Base-by-base conservation (phyloP, 2,113 vertebrate species). In the Elephantulus edwardii region DNA sequence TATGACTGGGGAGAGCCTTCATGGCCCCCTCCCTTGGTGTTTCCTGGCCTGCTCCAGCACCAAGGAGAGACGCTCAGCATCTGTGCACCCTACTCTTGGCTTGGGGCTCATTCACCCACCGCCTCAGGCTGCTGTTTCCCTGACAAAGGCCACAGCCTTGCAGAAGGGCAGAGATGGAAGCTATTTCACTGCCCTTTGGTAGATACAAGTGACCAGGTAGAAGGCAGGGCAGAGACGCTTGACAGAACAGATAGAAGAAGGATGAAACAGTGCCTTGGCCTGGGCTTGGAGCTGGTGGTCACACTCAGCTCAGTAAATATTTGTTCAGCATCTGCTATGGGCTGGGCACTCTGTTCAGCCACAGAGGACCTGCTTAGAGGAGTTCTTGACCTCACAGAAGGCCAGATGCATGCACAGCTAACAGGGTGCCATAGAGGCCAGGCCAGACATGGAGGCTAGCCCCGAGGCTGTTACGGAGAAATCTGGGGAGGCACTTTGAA, bases 21-120 rank as follows among this genome's bases (percentile, higher is more conserved):
- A 1, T 0, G 35, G 7, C 72, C 54, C 44, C 22, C 0, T 22
- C 4, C 48, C 85, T 2, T 0, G 3, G 1, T n/a, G 66, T 35
- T 38, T 48, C 68, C 2, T 17, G 2, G 52, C 80, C 0, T 9
- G 22, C 58, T 60, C 46, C 0, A 3, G 71, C 14, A 40, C 62
- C 38, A 3, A 30, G 19, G 20, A 46, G 26, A 56, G 52, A 46
- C 8, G 64, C 71, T 66, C 33, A 70, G 62, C 13, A 50, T 42
- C 48, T 56, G 30, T 14, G 33, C 20, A 14, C 50, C 24, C 17
- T 14, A 40, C 8, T 52, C 60, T 71, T 9, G 26, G 60, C 1
- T 24, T 35, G 3, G 40, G 26, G 30, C 9, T 3, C 22, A n/a
- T 30, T 54, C 26, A 46, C 58, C 19, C 10, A 5, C 22, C 38